Evolutionary conservation across 2,797 vertebrate genomes (phyloP).

Genomic region (Myotis findleyi): DNA sequence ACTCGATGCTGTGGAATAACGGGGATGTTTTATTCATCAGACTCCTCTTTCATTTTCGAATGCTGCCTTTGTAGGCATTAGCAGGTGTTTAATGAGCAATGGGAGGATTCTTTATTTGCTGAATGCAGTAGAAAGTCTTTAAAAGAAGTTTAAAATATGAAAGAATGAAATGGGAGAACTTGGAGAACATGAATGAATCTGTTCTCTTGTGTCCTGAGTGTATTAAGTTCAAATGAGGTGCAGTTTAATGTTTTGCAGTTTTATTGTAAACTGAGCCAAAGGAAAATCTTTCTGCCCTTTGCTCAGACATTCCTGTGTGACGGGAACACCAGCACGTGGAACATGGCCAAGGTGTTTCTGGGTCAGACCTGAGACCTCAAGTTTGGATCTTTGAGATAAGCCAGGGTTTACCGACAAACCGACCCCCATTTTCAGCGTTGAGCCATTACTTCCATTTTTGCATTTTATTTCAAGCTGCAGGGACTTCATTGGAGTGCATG

Average conservation of each 20-base stretch:
- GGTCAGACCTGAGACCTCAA: not conserved
- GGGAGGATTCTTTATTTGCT: constrained; percentile 73
- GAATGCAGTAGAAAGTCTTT: constrained; percentile 53
- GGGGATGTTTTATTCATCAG: constrained; percentile 76
- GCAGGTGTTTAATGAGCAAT: constrained; percentile 80
- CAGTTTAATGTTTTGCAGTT: constrained; percentile 57
- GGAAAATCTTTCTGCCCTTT: constrained; percentile 50
- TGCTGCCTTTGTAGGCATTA: constrained; percentile 73
- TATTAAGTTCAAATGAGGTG: constrained; percentile 56
- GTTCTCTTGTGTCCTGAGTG: constrained; percentile 3
- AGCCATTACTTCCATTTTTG: not conserved
- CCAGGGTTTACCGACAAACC: not conserved
- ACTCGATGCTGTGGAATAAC: constrained; percentile 46
- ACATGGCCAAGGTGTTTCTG: not conserved
- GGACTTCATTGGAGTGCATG: not conserved
- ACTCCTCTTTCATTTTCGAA: constrained; percentile 22
- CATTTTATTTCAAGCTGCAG: not conserved
- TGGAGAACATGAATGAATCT: constrained; percentile 7
- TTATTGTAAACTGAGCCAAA: constrained; percentile 52
- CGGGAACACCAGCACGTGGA: not conserved
- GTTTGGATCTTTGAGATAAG: not conserved
- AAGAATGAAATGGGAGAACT: constrained; percentile 56
- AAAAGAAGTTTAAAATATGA: constrained; percentile 66
- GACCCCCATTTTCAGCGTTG: not conserved
- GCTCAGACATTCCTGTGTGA: constrained; percentile 37